A percentile compares a stretch with the other conserved stretches of the same genome.
phyloP scores from a whole-genome alignment of 1,140 invertebrate genomes.

The Leptoteleia sp. region DNA sequence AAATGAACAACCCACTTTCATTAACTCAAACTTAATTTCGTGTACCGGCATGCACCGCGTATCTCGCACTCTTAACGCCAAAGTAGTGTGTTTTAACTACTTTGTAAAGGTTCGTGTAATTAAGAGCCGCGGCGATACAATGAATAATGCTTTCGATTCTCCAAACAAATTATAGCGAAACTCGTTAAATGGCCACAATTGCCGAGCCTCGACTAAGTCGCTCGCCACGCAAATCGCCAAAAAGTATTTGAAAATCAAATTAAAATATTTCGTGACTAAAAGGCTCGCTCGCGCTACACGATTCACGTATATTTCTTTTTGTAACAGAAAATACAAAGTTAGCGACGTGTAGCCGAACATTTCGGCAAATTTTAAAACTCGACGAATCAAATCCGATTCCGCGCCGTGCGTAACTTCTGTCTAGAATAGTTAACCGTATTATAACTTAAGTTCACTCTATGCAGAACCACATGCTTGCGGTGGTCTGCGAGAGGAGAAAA shows the following conservation, averaged over 20 bases:
- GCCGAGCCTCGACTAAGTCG: neutral
- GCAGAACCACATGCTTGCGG: conserved; percentile 66
- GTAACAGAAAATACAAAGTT: too few species aligned
- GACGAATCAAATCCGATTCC: conserved; percentile 56
- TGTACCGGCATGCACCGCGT: too few species aligned
- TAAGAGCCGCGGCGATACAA: conserved; percentile 17
- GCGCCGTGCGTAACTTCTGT: conserved; percentile 55
- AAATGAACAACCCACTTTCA: too few species aligned
- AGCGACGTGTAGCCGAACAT: too few species aligned
- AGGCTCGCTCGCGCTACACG: too few species aligned
- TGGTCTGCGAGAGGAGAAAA: conserved; percentile 67
- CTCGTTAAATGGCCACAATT: conserved; percentile 3
- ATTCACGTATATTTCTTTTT: too few species aligned
- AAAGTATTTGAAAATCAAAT: conserved; percentile 7
- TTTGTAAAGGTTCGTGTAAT: conserved; percentile 42
- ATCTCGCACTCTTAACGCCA: too few species aligned
- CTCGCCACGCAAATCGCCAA: neutral
- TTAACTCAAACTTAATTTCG: too few species aligned
- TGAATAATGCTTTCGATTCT: conserved; percentile 24
- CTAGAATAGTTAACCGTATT: conserved; percentile 67
- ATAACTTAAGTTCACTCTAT: conserved; percentile 67
- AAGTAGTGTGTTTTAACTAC: too few species aligned
- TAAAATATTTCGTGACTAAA: conserved; percentile 20
- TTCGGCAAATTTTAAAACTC: conserved; percentile 45
- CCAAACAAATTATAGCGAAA: conserved; percentile 1